Evolutionary conservation across 2,113 vertebrate species (phyloP), one percentile per base, ranked within the genome.

Genomic region (Falcunculus frontatus): DNA sequence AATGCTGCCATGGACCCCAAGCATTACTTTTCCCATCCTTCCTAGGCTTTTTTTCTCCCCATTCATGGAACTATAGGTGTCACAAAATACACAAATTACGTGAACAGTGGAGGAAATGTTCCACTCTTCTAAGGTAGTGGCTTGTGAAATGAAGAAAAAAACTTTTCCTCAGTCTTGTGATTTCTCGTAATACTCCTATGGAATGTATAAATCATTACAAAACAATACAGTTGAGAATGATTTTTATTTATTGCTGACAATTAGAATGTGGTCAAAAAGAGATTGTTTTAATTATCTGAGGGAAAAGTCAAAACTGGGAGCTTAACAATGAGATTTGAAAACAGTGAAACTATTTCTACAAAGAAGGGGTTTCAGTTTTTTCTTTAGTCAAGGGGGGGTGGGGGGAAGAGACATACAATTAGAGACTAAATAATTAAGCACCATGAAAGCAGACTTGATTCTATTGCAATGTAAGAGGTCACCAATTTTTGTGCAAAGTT

Each of bases 231-330:
- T 75, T 37, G 50, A 59, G 79, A 75, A 68, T 60, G 41, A 21
- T 52, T 89, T 96, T 90, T 91, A 74, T 97, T 97, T 93, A 78
- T 90, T 96, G 73, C 72, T 96, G 92, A 74, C 49, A 89, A 64
- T 70, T 84, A 90, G 83, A 78, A 87, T 68, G 44, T 89, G 68
- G 23, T 81, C 1, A 4, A 35, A 94, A 69, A 33, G 59, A 86
- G 16, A 56, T 29, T 64, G 30, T 53, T 21, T 57, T 77, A 44
- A n/a, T 78, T 37, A 59, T 67, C 27, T 78, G 68, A 84, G 41
- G 41, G 56, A 59, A 59, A 52, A 86, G 25, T 62, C 41, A 77
- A 90, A 93, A 74, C 30, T 4, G 3, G 27, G 52, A 90, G 30
- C 52, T 84, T 74, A 72, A 84, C 44, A 63, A 60, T 67, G 56